Conservation (phyloP, 2,888 invertebrate genomes). For the Rhabditoides inermis region DNA sequence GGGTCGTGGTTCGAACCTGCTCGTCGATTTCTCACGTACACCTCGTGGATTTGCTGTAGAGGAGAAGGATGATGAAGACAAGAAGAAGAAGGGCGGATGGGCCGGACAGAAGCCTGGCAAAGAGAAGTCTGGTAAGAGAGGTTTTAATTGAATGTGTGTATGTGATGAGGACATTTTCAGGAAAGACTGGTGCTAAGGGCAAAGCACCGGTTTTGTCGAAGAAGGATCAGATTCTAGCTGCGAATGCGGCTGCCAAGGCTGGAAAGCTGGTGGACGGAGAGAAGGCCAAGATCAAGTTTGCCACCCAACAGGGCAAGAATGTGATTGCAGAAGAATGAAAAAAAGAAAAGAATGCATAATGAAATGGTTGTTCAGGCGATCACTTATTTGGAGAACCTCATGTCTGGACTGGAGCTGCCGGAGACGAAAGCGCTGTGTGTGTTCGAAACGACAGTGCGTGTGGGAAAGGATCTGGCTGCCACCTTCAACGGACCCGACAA, state of each 20-base stretch:
- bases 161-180: slow-evolving; percentile 1
- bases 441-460: slow-evolving; percentile 18
- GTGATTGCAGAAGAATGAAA: too few relatives aligned
- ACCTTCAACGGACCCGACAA: too few relatives aligned
- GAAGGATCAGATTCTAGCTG: slow-evolving; percentile 45
- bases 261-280: slow-evolving; percentile 40
- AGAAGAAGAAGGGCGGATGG: slow-evolving; percentile 25
- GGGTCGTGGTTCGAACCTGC: slow-evolving; percentile 40
- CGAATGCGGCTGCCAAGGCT: slow-evolving; percentile 34
- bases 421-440: slow-evolving; percentile 35
- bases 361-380: too few relatives aligned
- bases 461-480: slow-evolving; percentile 5
- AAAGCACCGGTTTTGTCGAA: slow-evolving; percentile 34
- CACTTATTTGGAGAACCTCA: slow-evolving; percentile 19
- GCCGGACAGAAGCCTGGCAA: slow-evolving; percentile 20
- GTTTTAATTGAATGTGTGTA: not conserved
- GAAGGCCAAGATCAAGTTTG: slow-evolving; percentile 41
- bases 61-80: slow-evolving; percentile 22
- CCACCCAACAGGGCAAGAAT: slow-evolving; percentile 36
- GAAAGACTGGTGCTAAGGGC: slow-evolving; percentile 22
- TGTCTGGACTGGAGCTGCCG: slow-evolving; percentile 22
- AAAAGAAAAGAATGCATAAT: too few relatives aligned
- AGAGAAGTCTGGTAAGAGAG: slow-evolving; percentile 4
- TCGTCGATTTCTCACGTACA: slow-evolving; percentile 48
- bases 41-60: slow-evolving; percentile 37